Conservation (phyloP, 2,888 invertebrate genomes). For the Lymantria monacha region DNA sequence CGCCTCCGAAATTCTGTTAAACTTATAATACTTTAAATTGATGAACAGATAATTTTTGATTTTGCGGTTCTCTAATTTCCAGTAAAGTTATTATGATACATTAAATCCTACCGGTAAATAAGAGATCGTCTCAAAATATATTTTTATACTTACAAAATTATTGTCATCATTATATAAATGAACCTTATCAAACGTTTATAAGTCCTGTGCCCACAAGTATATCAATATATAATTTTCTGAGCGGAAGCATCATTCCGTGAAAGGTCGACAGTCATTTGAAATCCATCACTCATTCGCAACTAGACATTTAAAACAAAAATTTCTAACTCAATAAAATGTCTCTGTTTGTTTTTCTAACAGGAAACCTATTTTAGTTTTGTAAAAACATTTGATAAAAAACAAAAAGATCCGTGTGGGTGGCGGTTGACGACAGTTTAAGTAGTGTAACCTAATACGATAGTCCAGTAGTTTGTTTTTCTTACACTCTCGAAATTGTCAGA, state of each 20-base stretch:
- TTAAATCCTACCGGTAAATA: neutral
- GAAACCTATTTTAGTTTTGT: constrained; percentile 75
- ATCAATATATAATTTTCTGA: constrained; percentile 38
- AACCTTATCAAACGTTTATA: no score
- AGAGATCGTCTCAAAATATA: no score
- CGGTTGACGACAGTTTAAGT: constrained; percentile 79
- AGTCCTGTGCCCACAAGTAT: no score
- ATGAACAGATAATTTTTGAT: constrained; percentile 62
- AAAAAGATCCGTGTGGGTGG: constrained; percentile 68
- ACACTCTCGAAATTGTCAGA: constrained; percentile 62
- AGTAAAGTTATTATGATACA: constrained; percentile 32
- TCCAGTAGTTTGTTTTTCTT: constrained; percentile 74
- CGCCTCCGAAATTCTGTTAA: constrained; percentile 56
- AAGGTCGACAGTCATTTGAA: constrained; percentile 67
- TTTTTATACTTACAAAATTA: neutral
- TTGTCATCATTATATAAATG: neutral
- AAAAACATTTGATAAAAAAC: constrained; percentile 67
- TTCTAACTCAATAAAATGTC: constrained; percentile 72
- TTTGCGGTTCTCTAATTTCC: constrained; percentile 19
- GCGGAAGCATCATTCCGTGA: constrained; percentile 61
- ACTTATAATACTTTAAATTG: constrained; percentile 67
- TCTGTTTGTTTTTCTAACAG: constrained; percentile 80
- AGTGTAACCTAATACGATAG: constrained; percentile 69
- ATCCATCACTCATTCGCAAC: constrained; percentile 77
- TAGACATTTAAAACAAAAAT: constrained; percentile 64